Evolutionary conservation across 1,140 invertebrate species (phyloP), one percentile per base, ranked within the genome.

Genomic region (Drosophila pandora): DNA sequence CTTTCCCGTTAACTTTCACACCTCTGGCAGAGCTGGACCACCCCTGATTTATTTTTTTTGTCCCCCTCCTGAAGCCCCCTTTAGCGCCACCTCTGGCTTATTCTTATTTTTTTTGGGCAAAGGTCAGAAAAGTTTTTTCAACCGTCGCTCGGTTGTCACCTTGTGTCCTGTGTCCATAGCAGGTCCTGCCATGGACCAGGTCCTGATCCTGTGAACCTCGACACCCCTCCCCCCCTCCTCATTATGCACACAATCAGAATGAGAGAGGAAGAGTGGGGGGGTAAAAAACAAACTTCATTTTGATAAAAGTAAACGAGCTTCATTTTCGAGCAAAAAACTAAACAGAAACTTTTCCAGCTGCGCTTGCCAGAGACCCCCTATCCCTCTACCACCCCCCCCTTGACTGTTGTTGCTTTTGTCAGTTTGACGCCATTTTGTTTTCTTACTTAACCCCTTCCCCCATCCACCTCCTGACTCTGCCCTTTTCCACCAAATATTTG

Each of bases 351-450:
- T 75, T 75, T 75, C 54, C 72, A 75, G 53, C 61, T 65, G 71
- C 61, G 76, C 57, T 78, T 52, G 21, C 21, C 41, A 17, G 17
- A 21, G 7, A 7, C 28, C 43, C 30, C 17, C 25, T 25, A 0
- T 0, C 28, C 17, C 21, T 25, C 32, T 4, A n/a, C 10, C 28
- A 2, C 22, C 32, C 5, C 30, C 32, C n/a, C n/a, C n/a, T n/a
- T n/a, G n/a, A 17, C 54, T 73, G 45, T 45, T 47, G 34, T 37
- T 70, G 75, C 55, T 74, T 76, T 75, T 79, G 79, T 79, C 65
- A 84, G 68, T 68, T 78, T 48, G 67, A 77, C 77, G 81, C 81
- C 82, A 77, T 85, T 84, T 84, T 74, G 63, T 76, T 84, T 77
- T 73, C 62, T 62, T 84, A 72, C 75, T 83, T 76, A 77, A 70